A percentile compares a stretch with the other conserved stretches of the same genome.
phyloP scores from a whole-genome alignment of 2,888 invertebrate species.

The Rhagophthalmus giganteus region DNA sequence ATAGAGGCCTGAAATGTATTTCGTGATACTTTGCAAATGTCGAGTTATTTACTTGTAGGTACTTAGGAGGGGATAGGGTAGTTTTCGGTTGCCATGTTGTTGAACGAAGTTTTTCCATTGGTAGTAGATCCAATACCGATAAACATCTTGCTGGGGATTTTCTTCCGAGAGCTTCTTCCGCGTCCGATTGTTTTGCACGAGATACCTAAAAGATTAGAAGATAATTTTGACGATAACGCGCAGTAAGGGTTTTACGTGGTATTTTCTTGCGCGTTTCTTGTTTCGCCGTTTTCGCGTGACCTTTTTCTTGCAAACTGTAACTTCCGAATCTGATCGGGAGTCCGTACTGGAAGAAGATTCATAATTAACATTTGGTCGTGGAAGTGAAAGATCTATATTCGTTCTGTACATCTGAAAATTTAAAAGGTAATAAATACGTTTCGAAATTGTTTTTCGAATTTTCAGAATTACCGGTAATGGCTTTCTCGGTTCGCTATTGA shows the following conservation, averaged over 20 bases:
- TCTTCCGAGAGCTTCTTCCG: too few species aligned
- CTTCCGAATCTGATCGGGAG: constrained; percentile 30
- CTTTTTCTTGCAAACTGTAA: constrained; percentile 19
- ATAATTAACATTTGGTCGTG: constrained; percentile 36
- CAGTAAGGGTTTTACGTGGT: neutral
- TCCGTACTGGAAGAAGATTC: constrained; percentile 35
- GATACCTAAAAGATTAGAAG: too few species aligned
- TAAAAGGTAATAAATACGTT: constrained; percentile 4
- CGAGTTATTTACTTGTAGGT: neutral
- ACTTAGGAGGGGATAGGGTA: too few species aligned
- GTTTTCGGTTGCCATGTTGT: too few species aligned
- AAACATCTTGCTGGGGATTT: constrained; percentile 45
- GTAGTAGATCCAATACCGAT: constrained; percentile 49
- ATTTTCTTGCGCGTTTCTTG: constrained; percentile 12
- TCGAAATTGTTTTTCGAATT: neutral
- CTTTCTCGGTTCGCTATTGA: constrained; percentile 56
- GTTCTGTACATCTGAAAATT: constrained; percentile 60
- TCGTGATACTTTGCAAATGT: neutral
- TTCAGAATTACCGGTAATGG: constrained; percentile 59
- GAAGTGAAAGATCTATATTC: constrained; percentile 58
- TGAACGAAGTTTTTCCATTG: constrained; percentile 43
- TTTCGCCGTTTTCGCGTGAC: constrained; percentile 7
- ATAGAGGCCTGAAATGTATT: constrained; percentile 11
- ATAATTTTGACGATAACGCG: too few species aligned
- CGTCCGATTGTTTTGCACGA: too few species aligned